Conservation (phyloP, 2,888 invertebrate genomes). For the Eilema caniola region DNA sequence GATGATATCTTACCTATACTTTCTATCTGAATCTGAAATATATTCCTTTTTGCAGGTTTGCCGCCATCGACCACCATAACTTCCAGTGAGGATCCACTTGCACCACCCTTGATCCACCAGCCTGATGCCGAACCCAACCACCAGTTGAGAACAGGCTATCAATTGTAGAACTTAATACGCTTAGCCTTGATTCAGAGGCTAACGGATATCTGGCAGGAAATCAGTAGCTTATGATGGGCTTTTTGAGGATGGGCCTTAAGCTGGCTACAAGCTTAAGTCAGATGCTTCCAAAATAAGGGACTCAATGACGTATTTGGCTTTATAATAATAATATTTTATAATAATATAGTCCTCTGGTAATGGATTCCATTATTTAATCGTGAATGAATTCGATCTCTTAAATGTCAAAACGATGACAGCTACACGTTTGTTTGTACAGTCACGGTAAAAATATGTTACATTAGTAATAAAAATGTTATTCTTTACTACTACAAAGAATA, state of each 20-base stretch:
- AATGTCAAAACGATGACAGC: neutral
- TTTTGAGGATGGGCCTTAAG: constrained; percentile 48
- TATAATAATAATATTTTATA: neutral
- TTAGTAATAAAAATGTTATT: neutral
- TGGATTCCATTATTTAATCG: neutral
- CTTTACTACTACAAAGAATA: neutral
- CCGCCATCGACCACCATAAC: constrained; percentile 78
- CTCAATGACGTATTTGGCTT: constrained; percentile 16
- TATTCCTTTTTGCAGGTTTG: constrained; percentile 55
- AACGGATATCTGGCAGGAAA: constrained; percentile 54
- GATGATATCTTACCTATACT: neutral
- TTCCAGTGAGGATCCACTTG: constrained; percentile 76
- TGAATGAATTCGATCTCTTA: neutral
- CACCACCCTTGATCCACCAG: constrained; percentile 74
- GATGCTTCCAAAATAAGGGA: constrained; percentile 20
- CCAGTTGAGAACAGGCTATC: constrained; percentile 68
- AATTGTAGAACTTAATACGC: constrained; percentile 74
- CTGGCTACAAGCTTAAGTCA: constrained; percentile 46
- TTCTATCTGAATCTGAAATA: neutral
- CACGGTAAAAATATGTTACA: neutral
- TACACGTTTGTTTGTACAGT: constrained; percentile 5
- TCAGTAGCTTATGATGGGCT: constrained; percentile 59
- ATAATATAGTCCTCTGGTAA: neutral
- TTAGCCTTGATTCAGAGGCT: constrained; percentile 61
- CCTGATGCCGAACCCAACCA: constrained; percentile 65